A percentile compares a stretch with the other conserved stretches of the same genome.
phyloP scores from a whole-genome alignment of 1,140 invertebrate genomes.

The Drosophila tristis region DNA sequence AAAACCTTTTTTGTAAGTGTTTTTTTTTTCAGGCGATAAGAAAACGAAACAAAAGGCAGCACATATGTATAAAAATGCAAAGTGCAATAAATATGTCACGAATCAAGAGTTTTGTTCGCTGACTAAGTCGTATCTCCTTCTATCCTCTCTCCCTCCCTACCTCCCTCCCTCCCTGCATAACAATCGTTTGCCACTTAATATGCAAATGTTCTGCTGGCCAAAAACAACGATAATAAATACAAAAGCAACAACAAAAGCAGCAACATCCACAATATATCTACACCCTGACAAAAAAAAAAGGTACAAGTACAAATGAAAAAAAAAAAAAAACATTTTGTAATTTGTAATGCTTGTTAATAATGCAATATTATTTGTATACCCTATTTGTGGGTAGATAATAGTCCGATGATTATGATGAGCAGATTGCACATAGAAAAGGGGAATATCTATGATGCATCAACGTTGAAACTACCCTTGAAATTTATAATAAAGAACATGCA shows the following conservation, averaged over 20 bases:
- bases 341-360: constrained; percentile 63
- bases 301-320: constrained; percentile 36
- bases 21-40: constrained; percentile 16
- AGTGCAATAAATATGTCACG: constrained; percentile 25
- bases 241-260: constrained; percentile 25
- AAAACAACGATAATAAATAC: constrained; percentile 56
- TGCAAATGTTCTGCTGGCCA: constrained; percentile 67
- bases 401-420: too few species aligned
- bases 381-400: too few species aligned
- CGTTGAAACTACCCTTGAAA: too few species aligned
- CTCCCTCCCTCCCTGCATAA: neutral
- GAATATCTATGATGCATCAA: too few species aligned
- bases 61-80: constrained; percentile 6
- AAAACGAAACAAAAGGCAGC: neutral
- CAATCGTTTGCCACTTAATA: constrained; percentile 54
- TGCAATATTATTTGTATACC: too few species aligned
- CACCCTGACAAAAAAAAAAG: constrained; percentile 24
- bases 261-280: too few species aligned
- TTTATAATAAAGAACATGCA: too few species aligned
- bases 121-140: constrained; percentile 34
- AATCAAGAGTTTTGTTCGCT: constrained; percentile 22
- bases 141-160: neutral
- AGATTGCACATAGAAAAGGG: too few species aligned
- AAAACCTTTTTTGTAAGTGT: neutral
- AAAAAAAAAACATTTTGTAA: constrained; percentile 70